Evolutionary conservation across 2,888 invertebrate genomes (phyloP).

Genomic region (Drymonia ruficornis): DNA sequence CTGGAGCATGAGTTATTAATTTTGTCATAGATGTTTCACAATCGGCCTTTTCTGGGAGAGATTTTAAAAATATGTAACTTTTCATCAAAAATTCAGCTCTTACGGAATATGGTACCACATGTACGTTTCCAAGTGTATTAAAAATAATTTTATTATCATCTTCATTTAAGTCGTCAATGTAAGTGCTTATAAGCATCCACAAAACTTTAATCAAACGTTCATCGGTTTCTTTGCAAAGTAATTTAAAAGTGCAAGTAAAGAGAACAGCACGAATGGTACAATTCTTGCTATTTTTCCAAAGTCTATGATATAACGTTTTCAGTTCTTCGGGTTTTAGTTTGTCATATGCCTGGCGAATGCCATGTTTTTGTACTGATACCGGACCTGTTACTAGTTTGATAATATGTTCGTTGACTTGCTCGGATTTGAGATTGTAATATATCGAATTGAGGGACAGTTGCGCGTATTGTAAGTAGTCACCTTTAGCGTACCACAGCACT

Average conservation of each 20-base stretch:
- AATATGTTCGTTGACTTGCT: slow-evolving; percentile 43
- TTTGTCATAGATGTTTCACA: slow-evolving; percentile 27
- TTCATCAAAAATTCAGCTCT: slow-evolving; percentile 48
- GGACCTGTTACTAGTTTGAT: slow-evolving; percentile 49
- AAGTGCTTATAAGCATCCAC: slow-evolving; percentile 50
- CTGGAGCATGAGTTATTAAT: slow-evolving; percentile 28
- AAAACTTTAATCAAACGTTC: slow-evolving; percentile 40
- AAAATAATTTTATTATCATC: slow-evolving; percentile 55
- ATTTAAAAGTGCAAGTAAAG: slow-evolving; percentile 45
- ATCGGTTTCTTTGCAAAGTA: slow-evolving; percentile 50
- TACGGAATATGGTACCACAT: slow-evolving; percentile 43
- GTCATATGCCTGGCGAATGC: slow-evolving; percentile 46
- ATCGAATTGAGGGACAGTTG: slow-evolving; percentile 62
- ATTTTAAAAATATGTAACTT: slow-evolving; percentile 46
- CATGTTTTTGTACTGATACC: slow-evolving; percentile 60
- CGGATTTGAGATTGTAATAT: slow-evolving; percentile 54
- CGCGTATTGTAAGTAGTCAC: slow-evolving; percentile 65
- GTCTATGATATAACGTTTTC: slow-evolving; percentile 40
- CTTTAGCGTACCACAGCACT: slow-evolving; percentile 61
- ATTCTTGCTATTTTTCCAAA: slow-evolving; percentile 56
- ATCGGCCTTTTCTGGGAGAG: slow-evolving; percentile 39
- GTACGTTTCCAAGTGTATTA: slow-evolving; percentile 37
- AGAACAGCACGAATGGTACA: slow-evolving; percentile 49
- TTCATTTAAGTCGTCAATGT: slow-evolving; percentile 54
- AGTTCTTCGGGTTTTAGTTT: slow-evolving; percentile 50